Evolutionary conservation across 2,797 vertebrate genomes (phyloP), one percentile per base, ranked within the genome.

Genomic region (Schizopygopsis malacanthus): DNA sequence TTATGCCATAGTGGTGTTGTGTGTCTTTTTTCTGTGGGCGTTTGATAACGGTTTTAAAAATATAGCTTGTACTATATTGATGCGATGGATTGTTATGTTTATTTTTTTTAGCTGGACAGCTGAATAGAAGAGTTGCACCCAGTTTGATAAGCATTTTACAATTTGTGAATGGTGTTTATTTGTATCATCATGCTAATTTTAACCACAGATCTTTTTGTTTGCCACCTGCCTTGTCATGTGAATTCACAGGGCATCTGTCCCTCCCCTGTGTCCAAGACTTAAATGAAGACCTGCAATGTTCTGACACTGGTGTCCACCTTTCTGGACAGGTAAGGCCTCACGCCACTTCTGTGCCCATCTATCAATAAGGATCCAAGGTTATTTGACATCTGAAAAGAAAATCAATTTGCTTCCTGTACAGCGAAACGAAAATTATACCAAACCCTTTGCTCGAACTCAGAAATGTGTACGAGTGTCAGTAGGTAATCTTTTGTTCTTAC

Each of bases 231-330:
- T 82, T 71, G 20, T 87, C 71, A 16, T 90, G 73, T 90, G 81
- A 91, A 61, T 92, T 85, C 81, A 65, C 90, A 95, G 94, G 92
- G 90, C 91, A 93, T 90, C 90, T 90, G 89, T 92, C 92, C 72
- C 89, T 91, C 87, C 92, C 91, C 84, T 91, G 89, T 89, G 89
- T 88, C 87, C 86, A 90, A 87, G 90, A 89, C 89, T 85, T 59
- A 70, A 91, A 94, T 87, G 91, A 92, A 85, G 88, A 91, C 61
- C 45, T 80, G 83, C 86, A 78, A 81, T 92, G 91, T 88, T 89
- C 86, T 10, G 87, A 92, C 20, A 88, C 84, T 83, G 87, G 33
- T 79, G 56, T 83, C 82, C 76, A 89, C 79, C 78, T 87, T 85
- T 90, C 91, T 69, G 89, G 39, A 87, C 92, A 95, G 94, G 95